Conservation (phyloP, 2,113 vertebrate genomes). For the Toxotes jaculatrix region DNA sequence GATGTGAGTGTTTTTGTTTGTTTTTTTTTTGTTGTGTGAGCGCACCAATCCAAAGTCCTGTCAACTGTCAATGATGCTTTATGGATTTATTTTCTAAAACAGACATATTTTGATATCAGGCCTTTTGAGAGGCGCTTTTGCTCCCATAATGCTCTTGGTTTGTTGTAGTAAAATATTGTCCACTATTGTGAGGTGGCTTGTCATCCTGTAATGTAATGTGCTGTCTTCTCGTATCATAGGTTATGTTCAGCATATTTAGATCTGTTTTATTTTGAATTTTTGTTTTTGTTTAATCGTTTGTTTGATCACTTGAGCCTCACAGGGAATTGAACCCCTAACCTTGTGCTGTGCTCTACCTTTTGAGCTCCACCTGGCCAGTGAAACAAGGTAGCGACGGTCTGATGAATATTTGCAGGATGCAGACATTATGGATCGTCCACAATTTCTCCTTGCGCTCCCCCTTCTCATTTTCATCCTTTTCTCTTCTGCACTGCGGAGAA, state of each 20-base stretch:
- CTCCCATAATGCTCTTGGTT: neutral
- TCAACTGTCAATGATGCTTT: too few relatives aligned
- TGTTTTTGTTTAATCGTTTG: neutral
- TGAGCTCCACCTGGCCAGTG: constrained; percentile 14
- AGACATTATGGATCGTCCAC: constrained; percentile 63
- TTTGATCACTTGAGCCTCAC: neutral
- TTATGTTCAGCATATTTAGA: too few relatives aligned
- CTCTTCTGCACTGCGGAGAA: constrained; percentile 75
- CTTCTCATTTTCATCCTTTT: constrained; percentile 63
- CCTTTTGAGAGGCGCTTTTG: neutral
- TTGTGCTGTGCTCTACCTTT: constrained; percentile 10
- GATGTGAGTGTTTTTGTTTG: neutral
- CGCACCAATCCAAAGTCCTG: too few relatives aligned
- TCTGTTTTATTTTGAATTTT: too few relatives aligned
- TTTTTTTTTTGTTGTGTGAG: too few relatives aligned
- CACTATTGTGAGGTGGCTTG: neutral
- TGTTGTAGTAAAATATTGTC: too few relatives aligned
- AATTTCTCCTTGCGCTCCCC: constrained; percentile 42
- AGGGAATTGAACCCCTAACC: constrained; percentile 47
- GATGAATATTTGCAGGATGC: constrained; percentile 44
- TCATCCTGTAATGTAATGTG: too few relatives aligned
- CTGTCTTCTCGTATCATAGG: too few relatives aligned
- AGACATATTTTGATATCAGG: neutral
- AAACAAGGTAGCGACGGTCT: constrained; percentile 13
- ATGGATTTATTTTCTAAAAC: too few relatives aligned